Base-by-base conservation (phyloP, 2,888 invertebrate species). In the Netelia virgata region DNA sequence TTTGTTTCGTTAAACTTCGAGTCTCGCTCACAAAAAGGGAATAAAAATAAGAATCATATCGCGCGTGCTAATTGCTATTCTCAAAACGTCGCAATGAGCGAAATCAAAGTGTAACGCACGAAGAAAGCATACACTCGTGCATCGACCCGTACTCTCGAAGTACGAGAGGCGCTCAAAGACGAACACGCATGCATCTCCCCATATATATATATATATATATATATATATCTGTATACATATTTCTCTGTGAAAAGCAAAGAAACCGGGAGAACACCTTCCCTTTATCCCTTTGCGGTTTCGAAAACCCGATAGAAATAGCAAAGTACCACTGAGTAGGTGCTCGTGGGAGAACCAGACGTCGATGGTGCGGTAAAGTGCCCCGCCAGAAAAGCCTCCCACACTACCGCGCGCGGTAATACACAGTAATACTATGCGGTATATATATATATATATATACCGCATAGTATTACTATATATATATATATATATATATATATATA, bases 231-330 rank as follows among this genome's bases (percentile, higher is more conserved):
- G 1, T 28, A 11, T 50, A 11, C 18, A 23, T 50, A 18, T 74
- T 23, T 50, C 14, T 66, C 53, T 36, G 61, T 77, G 43, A 47
- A 72, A 47, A 72, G 82, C 23, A 69, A 66, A 76, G 61, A 74
- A 75, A 78, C 73, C 36, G 63, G 68, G 72, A 64, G 79, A 79
- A 79, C 79, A 79, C 79, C 79, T 79, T 79, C 63, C 84, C 82
- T 83, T 86, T 77, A 79, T 82, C 66, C 75, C 77, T 84, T 86
- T 78, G 81, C 82, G 84, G 82, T 82, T 74, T 75, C 80, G 77
- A 86, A 86, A 86, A 82, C 81, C 77, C 82, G 86, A 86, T 78
- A 84, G 84, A 85, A 83, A 77, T 80, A 80, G 79, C 80, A 66
- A 83, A 85, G 76, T 81, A 81, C 81, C 84, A 78, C 84, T 84